Conservation (phyloP, 2,888 invertebrate species). For the Alloscopus bannaensis region DNA sequence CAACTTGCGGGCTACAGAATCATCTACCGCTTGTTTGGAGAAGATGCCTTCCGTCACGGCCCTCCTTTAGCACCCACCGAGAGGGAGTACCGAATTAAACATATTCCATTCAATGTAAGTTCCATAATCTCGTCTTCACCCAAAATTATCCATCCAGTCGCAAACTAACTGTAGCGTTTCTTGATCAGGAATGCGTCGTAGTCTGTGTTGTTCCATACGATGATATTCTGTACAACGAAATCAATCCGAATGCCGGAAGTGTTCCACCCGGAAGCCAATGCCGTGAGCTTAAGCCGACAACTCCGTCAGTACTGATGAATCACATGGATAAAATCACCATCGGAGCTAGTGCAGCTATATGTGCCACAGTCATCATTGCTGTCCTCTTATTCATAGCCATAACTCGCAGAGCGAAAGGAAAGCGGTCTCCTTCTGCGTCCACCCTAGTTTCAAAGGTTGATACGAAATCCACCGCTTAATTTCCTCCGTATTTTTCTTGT, state of each 20-base stretch:
- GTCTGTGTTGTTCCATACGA: slow-evolving; percentile 94
- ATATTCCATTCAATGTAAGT: slow-evolving; percentile 89
- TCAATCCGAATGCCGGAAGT: slow-evolving; percentile 80
- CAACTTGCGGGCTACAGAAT: slow-evolving; percentile 86
- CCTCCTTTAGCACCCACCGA: slow-evolving; percentile 92
- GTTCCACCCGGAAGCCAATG: slow-evolving; percentile 83
- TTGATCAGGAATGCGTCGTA: slow-evolving; percentile 90
- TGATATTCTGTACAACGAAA: slow-evolving; percentile 77
- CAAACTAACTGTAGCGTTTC: background rate
- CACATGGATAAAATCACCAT: slow-evolving; percentile 97
- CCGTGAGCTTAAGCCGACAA: slow-evolving; percentile 90
- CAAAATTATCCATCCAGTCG: background rate
- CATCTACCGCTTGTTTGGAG: slow-evolving; percentile 91
- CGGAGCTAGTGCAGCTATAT: slow-evolving; percentile 87
- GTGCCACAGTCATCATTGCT: slow-evolving; percentile 92
- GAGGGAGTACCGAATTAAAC: slow-evolving; percentile 93
- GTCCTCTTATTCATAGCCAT: slow-evolving; percentile 93
- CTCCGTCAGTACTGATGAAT: slow-evolving; percentile 83
- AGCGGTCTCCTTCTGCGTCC: slow-evolving; percentile 63
- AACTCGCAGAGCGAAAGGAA: slow-evolving; percentile 79
- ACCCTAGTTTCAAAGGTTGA: slow-evolving; percentile 70
- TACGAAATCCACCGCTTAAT: background rate
- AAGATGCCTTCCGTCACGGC: slow-evolving; percentile 91
- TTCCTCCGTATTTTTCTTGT: background rate
- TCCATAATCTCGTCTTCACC: background rate